These are phyloP conservation scores for Pangasius larnaudii DNA, from an alignment of 2,797 vertebrate species.

Conservation along the genomic window DNA sequence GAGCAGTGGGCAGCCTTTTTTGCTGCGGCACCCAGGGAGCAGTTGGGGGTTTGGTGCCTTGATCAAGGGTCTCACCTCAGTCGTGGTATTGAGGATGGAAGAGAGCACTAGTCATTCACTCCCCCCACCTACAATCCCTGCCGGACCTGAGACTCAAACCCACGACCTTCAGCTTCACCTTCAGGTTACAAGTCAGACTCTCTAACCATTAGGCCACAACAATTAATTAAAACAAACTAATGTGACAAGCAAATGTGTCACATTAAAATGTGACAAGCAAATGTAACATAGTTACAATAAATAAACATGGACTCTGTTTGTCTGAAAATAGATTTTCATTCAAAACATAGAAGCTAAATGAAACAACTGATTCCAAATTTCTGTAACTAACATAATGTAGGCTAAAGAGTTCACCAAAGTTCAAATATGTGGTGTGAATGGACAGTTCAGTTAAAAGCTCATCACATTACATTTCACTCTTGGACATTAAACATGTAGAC, in stretches of 20 bases:
- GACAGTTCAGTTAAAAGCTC: neutral
- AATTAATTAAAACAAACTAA: neutral
- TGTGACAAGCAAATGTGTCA: too few species aligned
- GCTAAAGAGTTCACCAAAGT: neutral
- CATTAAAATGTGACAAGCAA: neutral
- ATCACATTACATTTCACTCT: neutral
- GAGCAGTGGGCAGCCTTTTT: too few species aligned
- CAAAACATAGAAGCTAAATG: neutral
- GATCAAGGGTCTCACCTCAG: too few species aligned
- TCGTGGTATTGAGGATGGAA: too few species aligned
- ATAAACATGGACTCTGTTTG: neutral
- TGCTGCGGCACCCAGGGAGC: too few species aligned
- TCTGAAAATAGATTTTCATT: neutral
- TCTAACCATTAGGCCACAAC: too few species aligned
- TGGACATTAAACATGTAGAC: neutral
- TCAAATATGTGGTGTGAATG: neutral
- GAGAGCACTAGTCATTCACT: too few species aligned
- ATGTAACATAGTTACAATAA: neutral
- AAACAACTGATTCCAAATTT: neutral
- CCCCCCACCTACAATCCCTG: too few species aligned
- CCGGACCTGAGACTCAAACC: too few species aligned
- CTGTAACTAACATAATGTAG: neutral
- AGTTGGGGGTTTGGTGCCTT: too few species aligned
- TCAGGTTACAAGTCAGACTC: too few species aligned
- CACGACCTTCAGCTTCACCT: too few species aligned